Conservation (phyloP, 2,797 vertebrate genomes). For the Pseudochromis fuscus region DNA sequence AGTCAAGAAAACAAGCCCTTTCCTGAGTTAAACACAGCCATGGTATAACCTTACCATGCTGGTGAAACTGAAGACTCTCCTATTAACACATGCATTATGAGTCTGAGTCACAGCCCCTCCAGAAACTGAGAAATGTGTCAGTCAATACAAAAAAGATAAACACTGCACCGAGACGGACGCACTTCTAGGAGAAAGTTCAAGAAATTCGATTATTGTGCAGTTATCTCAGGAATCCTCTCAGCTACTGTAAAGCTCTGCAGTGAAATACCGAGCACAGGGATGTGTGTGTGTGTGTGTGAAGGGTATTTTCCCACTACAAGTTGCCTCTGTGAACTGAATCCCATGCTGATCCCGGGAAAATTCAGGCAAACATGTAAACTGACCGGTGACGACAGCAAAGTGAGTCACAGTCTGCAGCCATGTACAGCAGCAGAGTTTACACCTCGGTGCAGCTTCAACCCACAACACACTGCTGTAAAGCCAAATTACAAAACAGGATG, state of each 20-base stretch:
- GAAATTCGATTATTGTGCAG: conserved; percentile 49
- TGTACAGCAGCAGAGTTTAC: conserved; percentile 47
- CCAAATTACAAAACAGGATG: conserved; percentile 47
- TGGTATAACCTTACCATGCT: conserved; percentile 80
- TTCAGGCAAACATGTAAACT: conserved; percentile 72
- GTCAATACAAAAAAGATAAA: conserved; percentile 39
- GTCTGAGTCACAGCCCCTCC: conserved; percentile 69
- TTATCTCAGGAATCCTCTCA: conserved; percentile 50
- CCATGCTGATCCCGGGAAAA: conserved; percentile 69
- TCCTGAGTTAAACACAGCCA: conserved; percentile 86
- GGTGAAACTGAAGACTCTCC: conserved; percentile 80
- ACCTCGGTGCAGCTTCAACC: conserved; percentile 40
- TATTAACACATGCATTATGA: conserved; percentile 75
- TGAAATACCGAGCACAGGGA: conserved; percentile 39
- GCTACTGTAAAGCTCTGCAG: conserved; percentile 49
- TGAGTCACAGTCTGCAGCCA: conserved; percentile 49
- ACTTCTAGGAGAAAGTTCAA: conserved; percentile 28
- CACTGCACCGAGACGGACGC: background rate
- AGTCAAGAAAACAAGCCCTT: conserved; percentile 88
- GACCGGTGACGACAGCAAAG: conserved; percentile 63
- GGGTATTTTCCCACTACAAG: conserved; percentile 60
- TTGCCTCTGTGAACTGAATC: conserved; percentile 69
- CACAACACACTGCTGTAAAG: conserved; percentile 39
- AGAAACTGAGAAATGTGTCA: conserved; percentile 63
- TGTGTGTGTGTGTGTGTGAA: conserved; percentile 56